Evolutionary conservation across 2,888 invertebrate genomes (phyloP).

Genomic region (Steinernema hermaphroditum): DNA sequence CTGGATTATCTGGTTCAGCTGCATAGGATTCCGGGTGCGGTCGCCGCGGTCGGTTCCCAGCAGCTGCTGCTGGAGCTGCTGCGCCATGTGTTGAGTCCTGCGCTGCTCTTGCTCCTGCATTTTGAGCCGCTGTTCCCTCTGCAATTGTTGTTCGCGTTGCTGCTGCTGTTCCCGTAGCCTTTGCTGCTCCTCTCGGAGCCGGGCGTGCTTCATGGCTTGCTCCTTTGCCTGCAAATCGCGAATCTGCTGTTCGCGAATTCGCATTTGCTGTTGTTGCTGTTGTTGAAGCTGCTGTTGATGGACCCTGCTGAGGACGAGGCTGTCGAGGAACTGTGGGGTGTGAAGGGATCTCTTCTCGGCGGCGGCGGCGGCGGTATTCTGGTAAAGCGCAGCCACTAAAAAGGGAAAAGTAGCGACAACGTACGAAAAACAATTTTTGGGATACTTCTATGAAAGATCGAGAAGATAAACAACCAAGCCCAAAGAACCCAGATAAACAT

Average conservation of each 20-base stretch:
- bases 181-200: neutral
- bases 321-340: neutral
- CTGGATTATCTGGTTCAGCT: neutral
- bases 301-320: neutral
- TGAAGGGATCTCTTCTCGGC: neutral
- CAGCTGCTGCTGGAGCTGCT: constrained; percentile 12
- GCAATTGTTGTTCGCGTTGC: neutral
- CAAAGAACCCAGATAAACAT: no score
- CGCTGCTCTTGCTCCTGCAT: neutral
- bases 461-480: no score
- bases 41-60: neutral
- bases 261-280: neutral
- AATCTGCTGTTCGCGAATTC: neutral
- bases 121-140: neutral
- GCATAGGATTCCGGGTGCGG: neutral
- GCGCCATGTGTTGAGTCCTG: neutral
- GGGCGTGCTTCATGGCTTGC: neutral
- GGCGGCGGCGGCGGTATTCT: no score
- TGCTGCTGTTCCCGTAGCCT: neutral
- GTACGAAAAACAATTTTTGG: no score
- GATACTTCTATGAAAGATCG: no score
- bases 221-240: neutral
- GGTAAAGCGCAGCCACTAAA: no score
- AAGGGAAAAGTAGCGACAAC: no score
- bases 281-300: neutral